Conservation (phyloP, 1,140 invertebrate genomes). For the Drosophila santomea region DNA sequence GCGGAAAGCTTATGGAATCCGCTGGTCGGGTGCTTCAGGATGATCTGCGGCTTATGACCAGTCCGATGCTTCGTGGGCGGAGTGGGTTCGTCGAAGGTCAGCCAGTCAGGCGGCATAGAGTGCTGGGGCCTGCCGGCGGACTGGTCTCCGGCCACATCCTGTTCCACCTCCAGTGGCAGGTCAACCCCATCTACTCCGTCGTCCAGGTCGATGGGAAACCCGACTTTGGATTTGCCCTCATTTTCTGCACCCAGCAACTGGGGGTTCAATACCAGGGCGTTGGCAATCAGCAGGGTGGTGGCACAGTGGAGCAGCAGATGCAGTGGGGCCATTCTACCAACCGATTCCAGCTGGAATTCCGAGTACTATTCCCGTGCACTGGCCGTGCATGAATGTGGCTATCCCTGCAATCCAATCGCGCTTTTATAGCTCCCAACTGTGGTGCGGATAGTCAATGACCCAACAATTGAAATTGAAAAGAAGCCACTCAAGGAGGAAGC, state of each 20-base stretch:
- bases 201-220: constrained; percentile 59
- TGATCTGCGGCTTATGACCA: constrained; percentile 39
- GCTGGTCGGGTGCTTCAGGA: constrained; percentile 50
- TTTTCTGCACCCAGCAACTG: constrained; percentile 40
- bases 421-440: constrained; percentile 56
- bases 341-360: constrained; percentile 26
- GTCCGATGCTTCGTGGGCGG: constrained; percentile 33
- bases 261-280: constrained; percentile 58
- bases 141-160: constrained; percentile 37
- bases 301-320: constrained; percentile 70
- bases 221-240: constrained; percentile 56
- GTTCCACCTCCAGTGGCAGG: constrained; percentile 60
- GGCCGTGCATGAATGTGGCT: constrained; percentile 54
- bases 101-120: constrained; percentile 59
- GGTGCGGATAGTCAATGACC: constrained; percentile 60
- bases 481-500: constrained; percentile 67
- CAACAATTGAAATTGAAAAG: constrained; percentile 71
- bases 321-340: constrained; percentile 65
- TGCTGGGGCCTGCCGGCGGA: constrained; percentile 32
- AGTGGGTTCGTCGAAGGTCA: constrained; percentile 60
- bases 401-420: background rate
- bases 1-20: constrained; percentile 64
- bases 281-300: constrained; percentile 61
- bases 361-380: constrained; percentile 9
- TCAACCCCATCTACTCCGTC: constrained; percentile 66